Conservation (phyloP, 2,113 vertebrate genomes). For the Ochotona curzoniae region DNA sequence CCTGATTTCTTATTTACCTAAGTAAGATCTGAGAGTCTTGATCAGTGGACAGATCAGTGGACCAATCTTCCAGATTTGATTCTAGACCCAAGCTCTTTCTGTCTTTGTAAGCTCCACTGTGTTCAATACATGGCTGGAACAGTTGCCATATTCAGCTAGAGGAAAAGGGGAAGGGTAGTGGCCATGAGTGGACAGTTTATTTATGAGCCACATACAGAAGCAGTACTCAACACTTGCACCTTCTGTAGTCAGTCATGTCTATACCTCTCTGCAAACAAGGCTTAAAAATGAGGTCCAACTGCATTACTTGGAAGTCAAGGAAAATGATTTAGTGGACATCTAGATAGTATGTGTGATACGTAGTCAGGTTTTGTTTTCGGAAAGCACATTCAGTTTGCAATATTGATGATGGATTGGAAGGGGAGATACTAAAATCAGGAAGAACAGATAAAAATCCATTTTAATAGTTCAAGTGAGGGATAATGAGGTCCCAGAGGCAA, state of each 20-base stretch:
- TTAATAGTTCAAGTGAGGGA: neutral
- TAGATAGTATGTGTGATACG: neutral
- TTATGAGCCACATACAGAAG: neutral
- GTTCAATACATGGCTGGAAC: neutral
- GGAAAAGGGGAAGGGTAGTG: neutral
- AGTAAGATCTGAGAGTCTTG: neutral
- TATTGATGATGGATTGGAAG: neutral
- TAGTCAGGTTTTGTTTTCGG: slow-evolving; percentile 6
- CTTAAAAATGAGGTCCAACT: neutral
- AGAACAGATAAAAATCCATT: neutral
- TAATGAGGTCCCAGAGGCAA: neutral
- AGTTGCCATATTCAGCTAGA: neutral
- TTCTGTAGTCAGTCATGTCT: neutral
- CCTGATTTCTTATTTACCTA: neutral
- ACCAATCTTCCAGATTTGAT: neutral
- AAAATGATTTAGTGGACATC: neutral
- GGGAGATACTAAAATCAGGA: neutral
- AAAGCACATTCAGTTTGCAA: neutral
- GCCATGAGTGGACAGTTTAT: neutral
- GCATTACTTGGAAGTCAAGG: neutral
- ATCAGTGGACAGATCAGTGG: neutral
- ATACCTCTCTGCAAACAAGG: neutral
- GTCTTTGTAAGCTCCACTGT: neutral
- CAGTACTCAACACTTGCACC: neutral
- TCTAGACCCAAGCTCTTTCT: neutral